These are phyloP conservation scores for Epinephelus malabaricus DNA, from an alignment of 2,797 vertebrate species.

Conservation along the genomic window DNA sequence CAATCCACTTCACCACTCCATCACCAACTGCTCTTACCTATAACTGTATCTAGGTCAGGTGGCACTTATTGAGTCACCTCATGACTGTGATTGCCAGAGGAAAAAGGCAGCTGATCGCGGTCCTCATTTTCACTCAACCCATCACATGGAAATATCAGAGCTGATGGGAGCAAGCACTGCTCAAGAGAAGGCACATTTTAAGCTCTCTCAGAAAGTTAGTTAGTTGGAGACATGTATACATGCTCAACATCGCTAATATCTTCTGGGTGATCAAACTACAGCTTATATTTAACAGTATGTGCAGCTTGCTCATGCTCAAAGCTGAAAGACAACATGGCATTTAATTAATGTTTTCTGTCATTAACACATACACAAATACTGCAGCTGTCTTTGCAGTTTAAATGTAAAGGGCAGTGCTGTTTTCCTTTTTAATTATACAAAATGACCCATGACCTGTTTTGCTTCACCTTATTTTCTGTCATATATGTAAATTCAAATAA, in stretches of 20 bases:
- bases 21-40: conserved; percentile 28
- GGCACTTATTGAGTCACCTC: conserved; percentile 75
- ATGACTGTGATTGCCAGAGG: conserved; percentile 68
- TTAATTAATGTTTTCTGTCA: neutral
- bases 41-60: conserved; percentile 73
- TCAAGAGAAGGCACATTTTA: conserved; percentile 11
- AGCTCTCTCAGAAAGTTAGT: conserved; percentile 27
- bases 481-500: too few species aligned
- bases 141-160: conserved; percentile 57
- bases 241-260: too few species aligned
- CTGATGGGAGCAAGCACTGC: conserved; percentile 17
- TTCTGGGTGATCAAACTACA: neutral
- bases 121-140: conserved; percentile 53
- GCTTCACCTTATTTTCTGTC: too few species aligned
- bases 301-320: conserved; percentile 1
- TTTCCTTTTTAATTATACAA: neutral
- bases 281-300: neutral
- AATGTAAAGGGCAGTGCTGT: neutral
- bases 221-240: neutral
- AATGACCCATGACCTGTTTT: neutral
- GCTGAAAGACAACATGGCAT: neutral
- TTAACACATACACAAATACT: neutral
- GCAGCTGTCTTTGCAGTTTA: neutral
- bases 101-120: conserved; percentile 61
- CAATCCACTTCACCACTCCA: conserved; percentile 27